Evolutionary conservation across 1,140 invertebrate species (phyloP), one percentile per base, ranked within the genome.

Genomic region (Platyscapa corneri): DNA sequence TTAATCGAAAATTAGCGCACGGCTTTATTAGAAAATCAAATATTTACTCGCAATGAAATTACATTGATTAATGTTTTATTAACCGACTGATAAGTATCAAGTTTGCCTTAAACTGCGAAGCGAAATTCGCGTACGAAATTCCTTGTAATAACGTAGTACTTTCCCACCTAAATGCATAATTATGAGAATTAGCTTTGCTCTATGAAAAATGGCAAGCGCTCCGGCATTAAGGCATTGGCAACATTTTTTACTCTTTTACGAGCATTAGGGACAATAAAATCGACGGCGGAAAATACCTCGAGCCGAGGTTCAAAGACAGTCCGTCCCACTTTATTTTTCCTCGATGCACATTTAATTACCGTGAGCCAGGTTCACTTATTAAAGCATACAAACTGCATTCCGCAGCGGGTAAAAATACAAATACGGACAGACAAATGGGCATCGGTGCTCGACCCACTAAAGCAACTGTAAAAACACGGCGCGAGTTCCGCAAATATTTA

Each of bases 381-480:
- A 74, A 72, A 18, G 67, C 20, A 39, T 39, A 39, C 34, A 27
- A 72, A 23, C 34, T 32, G 34, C 23, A 42, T 42, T 42, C 20
- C 20, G 14, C 23, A 8, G 37, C 23, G 7, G 20, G 20, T n/a
- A 18, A 74, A 74, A 74, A 42, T 42, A 74, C 37, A 74, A 74
- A 42, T 42, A 32, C 37, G 1, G 3, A 60, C 2, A n/a, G 20
- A 16, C 67, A 23, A 7, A 75, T 46, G 39, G 32, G 14, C 42
- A 56, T 34, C 30, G 49, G 20, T 5, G n/a, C 12, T 34, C 46
- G 76, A 53, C 16, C 76, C 76, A 37, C 30, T 78, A 30, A 75
- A 75, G 42, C 27, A 75, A 75, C 42, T 75, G 42, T 32, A 78
- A 78, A 78, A 78, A 78, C 30, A 78, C 32, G 53, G 53, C 20